A percentile compares a stretch with the other conserved stretches of the same genome.
These are phyloP conservation scores for Nyctalus aviator DNA, from an alignment of 2,797 vertebrate genomes.

Conservation along the genomic window DNA sequence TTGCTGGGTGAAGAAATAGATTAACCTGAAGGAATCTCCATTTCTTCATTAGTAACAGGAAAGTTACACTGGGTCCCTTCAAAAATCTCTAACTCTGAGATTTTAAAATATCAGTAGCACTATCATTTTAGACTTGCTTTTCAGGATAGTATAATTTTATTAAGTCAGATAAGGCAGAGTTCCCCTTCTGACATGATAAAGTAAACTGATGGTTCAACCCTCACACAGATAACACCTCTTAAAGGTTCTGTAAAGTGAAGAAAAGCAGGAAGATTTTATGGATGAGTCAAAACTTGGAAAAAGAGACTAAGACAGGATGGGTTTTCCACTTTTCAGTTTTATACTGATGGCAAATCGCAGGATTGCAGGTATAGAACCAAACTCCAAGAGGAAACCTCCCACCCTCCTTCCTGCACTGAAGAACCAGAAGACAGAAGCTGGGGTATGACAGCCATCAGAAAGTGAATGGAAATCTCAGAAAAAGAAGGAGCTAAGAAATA, in stretches of 20 bases:
- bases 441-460: not conserved
- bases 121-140: not conserved
- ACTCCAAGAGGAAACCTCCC: not conserved
- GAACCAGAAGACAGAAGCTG: not conserved
- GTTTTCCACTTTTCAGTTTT: not conserved
- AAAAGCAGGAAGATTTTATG: conserved; percentile 23
- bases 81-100: conserved; percentile 25
- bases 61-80: not conserved
- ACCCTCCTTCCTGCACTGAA: not conserved
- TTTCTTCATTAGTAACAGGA: not conserved
- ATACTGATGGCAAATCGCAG: not conserved
- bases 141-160: conserved; percentile 1
- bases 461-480: not conserved
- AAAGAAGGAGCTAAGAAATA: not conserved
- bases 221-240: not conserved
- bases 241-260: not conserved
- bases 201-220: not conserved
- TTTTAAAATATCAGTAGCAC: not conserved
- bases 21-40: not conserved
- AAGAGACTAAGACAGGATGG: not conserved
- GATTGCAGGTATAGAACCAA: not conserved
- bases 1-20: not conserved
- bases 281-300: not conserved
- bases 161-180: not conserved
- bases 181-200: not conserved